Conservation (phyloP, 1,140 invertebrate genomes). For the Agrypnia vestita region DNA sequence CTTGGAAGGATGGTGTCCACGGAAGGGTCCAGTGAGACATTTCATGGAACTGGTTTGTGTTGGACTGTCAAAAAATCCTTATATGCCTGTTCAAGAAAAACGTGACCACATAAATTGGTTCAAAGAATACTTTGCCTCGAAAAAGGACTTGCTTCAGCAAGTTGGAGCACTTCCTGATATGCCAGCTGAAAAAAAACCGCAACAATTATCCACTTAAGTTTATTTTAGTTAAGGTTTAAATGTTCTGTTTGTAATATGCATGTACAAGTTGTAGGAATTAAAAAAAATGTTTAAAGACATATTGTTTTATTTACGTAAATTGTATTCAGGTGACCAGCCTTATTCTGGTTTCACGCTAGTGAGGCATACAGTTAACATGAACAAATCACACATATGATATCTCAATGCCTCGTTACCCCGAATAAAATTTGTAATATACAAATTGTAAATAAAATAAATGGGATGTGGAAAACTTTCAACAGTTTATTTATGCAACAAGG, state of each 20-base stretch:
- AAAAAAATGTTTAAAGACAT: neutral
- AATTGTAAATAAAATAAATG: too few species aligned
- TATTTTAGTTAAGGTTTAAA: neutral
- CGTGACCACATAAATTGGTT: conserved; percentile 95
- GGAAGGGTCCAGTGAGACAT: conserved; percentile 89
- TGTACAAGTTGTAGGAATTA: too few species aligned
- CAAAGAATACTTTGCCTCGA: conserved; percentile 90
- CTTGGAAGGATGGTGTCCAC: conserved; percentile 91
- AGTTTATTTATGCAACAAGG: too few species aligned
- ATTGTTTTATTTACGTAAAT: neutral
- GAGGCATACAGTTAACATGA: too few species aligned
- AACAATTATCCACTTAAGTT: conserved; percentile 41
- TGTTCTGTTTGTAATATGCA: neutral
- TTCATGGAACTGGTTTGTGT: conserved; percentile 97
- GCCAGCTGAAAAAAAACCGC: conserved; percentile 21
- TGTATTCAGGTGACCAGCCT: too few species aligned
- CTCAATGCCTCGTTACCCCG: too few species aligned
- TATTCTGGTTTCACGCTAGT: too few species aligned
- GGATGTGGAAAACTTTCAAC: too few species aligned
- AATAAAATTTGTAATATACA: too few species aligned
- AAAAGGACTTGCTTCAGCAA: conserved; percentile 82
- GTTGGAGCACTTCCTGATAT: conserved; percentile 68
- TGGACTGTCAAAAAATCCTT: conserved; percentile 96
- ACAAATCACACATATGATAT: too few species aligned
- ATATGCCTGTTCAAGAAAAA: conserved; percentile 90